Evolutionary conservation across 2,797 vertebrate species (phyloP).

Genomic region (Epinephelus coioides): DNA sequence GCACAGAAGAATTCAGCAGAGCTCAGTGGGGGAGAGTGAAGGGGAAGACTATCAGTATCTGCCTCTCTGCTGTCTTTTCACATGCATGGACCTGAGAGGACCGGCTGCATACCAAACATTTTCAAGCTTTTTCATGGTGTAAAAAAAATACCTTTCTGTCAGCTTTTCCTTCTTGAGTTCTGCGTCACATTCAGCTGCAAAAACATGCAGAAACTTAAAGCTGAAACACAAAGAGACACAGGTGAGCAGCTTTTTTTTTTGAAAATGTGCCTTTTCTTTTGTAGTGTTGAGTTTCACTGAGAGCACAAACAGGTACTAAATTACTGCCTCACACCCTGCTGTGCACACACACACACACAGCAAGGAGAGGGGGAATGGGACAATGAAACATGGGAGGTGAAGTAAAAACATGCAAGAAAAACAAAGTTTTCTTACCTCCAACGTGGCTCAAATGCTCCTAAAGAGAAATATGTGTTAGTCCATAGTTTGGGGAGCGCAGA

Average conservation of each 20-base stretch:
- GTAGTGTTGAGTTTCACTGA: background rate
- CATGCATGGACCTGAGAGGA: slow-evolving; percentile 43
- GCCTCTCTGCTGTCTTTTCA: background rate
- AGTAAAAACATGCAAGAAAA: background rate
- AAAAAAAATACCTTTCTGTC: background rate
- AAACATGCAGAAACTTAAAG: background rate
- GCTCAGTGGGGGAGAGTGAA: background rate
- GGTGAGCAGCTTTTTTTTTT: background rate
- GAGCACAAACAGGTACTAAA: background rate
- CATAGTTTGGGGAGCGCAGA: slow-evolving; percentile 37
- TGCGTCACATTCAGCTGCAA: background rate
- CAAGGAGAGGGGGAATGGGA: background rate
- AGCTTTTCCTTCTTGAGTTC: background rate
- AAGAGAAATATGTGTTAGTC: slow-evolving; percentile 35
- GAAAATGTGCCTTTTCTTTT: background rate
- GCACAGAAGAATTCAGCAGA: slow-evolving; percentile 35
- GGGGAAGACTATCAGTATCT: background rate
- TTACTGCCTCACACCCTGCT: slow-evolving; percentile 16
- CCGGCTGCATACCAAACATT: slow-evolving; percentile 59
- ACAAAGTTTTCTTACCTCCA: slow-evolving; percentile 59
- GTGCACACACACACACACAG: slow-evolving; percentile 3
- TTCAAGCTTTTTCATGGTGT: background rate
- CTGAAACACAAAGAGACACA: background rate
- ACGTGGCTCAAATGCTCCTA: background rate
- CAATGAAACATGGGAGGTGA: background rate